A percentile compares a stretch with the other conserved stretches of the same genome.
These are phyloP conservation scores for Carabus problematicus DNA, from an alignment of 2,888 invertebrate genomes.

Conservation along the genomic window DNA sequence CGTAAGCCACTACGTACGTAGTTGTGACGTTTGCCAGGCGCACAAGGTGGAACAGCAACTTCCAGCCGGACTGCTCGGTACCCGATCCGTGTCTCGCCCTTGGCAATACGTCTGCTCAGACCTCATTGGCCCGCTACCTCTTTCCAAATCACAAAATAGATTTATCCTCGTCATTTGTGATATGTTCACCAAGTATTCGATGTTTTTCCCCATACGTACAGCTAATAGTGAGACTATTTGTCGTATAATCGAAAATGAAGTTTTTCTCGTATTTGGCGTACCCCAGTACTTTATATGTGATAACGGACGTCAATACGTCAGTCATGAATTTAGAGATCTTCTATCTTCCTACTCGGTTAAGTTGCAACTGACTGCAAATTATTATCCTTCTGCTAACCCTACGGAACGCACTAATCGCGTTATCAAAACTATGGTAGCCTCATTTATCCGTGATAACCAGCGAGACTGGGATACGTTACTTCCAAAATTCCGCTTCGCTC, in stretches of 20 bases:
- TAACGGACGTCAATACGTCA: conserved; percentile 46
- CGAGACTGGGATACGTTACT: conserved; percentile 44
- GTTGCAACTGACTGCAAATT: conserved; percentile 40
- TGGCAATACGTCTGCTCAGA: conserved; percentile 46
- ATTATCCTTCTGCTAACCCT: conserved; percentile 47
- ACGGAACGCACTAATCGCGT: conserved; percentile 46
- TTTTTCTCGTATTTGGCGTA: conserved; percentile 37
- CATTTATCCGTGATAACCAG: conserved; percentile 43
- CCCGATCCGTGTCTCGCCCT: conserved; percentile 29
- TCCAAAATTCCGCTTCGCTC: conserved; percentile 41
- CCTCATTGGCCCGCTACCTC: conserved; percentile 46
- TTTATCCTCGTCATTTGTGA: conserved; percentile 46
- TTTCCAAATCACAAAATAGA: conserved; percentile 33
- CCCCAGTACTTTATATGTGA: conserved; percentile 30
- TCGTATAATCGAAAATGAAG: conserved; percentile 26
- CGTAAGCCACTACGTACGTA: not conserved
- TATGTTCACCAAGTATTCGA: conserved; percentile 45
- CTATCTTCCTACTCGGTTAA: conserved; percentile 27
- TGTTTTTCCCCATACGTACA: conserved; percentile 41
- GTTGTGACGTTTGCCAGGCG: not conserved
- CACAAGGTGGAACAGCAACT: conserved; percentile 15
- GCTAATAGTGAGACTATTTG: conserved; percentile 42
- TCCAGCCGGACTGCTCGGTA: conserved; percentile 45
- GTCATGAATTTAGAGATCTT: conserved; percentile 29
- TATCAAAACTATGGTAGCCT: conserved; percentile 44